These are phyloP conservation scores for Myiotriccus ornatus DNA, from an alignment of 2,797 vertebrate species.

Conservation along the genomic window DNA sequence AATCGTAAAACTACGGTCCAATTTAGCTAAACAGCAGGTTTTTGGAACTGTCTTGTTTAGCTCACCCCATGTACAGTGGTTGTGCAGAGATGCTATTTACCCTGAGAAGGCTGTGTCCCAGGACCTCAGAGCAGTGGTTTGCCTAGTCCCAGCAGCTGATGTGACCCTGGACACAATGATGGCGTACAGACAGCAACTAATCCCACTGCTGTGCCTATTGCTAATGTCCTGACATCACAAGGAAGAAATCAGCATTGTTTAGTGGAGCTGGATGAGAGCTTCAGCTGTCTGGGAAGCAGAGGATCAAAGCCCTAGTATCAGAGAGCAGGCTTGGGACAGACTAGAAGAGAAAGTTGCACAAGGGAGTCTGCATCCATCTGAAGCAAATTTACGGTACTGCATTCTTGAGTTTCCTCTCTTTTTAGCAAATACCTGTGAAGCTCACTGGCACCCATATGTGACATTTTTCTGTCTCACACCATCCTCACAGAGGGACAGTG, in stretches of 20 bases:
- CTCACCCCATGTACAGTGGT: background rate
- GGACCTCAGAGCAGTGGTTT: background rate
- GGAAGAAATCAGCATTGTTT: background rate
- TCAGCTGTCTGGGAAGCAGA: background rate
- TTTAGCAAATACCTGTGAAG: background rate
- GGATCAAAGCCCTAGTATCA: background rate
- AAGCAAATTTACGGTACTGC: background rate
- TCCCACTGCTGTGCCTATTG: background rate
- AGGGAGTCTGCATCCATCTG: background rate
- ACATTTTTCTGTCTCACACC: background rate
- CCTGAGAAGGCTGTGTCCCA: rapidly evolving
- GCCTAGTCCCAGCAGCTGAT: background rate
- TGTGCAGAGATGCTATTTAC: background rate
- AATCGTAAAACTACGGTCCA: background rate
- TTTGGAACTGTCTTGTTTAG: background rate
- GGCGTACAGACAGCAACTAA: background rate
- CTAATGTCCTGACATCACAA: background rate
- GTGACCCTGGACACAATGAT: background rate
- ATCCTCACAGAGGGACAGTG: background rate
- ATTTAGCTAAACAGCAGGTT: background rate
- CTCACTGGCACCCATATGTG: background rate
- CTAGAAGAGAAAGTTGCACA: background rate
- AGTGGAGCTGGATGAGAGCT: background rate
- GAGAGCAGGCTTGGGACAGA: background rate
- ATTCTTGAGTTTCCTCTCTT: background rate